Percentiles rank a stretch among this genome's conserved stretches.
These are phyloP conservation scores for Heliconius congener DNA, from an alignment of 1,140 invertebrate species.

Conservation along the genomic window DNA sequence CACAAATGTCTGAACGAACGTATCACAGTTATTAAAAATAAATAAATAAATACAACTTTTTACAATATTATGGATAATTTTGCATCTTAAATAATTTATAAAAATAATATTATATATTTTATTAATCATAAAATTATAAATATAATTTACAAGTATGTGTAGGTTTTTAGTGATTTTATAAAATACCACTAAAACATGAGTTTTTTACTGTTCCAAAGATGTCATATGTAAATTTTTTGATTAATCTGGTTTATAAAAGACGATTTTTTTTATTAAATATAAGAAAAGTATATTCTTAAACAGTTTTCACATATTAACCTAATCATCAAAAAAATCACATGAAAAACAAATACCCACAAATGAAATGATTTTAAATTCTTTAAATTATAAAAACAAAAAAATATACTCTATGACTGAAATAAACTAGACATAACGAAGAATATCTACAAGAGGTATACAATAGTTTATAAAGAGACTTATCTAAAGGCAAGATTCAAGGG, in stretches of 20 bases:
- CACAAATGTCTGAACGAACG: constrained; percentile 42
- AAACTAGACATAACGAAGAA: not conserved
- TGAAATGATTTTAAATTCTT: not conserved
- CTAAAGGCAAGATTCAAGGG: constrained; percentile 8
- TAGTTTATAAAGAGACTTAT: not conserved
- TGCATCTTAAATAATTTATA: constrained; percentile 30
- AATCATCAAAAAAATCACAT: not conserved
- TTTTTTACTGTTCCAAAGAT: too few relatives aligned
- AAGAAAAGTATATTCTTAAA: too few relatives aligned
- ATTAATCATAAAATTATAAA: constrained; percentile 11
- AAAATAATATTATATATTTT: not conserved
- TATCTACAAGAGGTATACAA: constrained; percentile 31
- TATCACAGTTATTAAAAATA: constrained; percentile 73
- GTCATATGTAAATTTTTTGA: too few relatives aligned
- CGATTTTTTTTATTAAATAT: too few relatives aligned
- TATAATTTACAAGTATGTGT: constrained; percentile 20
- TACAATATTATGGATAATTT: constrained; percentile 54
- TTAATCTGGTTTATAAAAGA: too few relatives aligned
- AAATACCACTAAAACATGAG: too few relatives aligned
- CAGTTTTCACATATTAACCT: too few relatives aligned
- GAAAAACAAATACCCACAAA: not conserved
- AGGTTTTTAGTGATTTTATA: not conserved
- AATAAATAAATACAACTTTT: constrained; percentile 69
- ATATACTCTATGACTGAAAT: not conserved
- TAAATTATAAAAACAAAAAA: not conserved